A percentile compares a stretch with the other conserved stretches of the same genome.
Evolutionary conservation across 2,888 invertebrate genomes (phyloP).

Genomic region (Drosophila kuntzei): DNA sequence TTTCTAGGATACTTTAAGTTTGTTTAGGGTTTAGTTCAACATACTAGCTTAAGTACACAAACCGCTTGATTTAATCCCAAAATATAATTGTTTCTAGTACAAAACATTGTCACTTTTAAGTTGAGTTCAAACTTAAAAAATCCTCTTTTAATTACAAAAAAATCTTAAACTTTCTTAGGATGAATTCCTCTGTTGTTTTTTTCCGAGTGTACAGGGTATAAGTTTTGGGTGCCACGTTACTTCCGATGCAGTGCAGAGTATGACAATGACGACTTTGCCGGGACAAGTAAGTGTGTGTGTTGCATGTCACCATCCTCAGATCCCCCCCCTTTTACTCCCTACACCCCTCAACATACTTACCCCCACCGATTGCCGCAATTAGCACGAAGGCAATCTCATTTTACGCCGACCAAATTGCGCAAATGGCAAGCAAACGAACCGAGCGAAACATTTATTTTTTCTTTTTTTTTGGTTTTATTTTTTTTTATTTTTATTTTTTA

Average conservation of each 20-base stretch:
- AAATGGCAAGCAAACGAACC: conserved; percentile 70
- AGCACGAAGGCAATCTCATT: conserved; percentile 81
- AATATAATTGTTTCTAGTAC: no score
- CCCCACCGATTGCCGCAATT: conserved; percentile 69
- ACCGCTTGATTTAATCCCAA: no score
- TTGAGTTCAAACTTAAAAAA: no score
- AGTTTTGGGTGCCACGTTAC: conserved; percentile 37
- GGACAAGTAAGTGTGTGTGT: conserved; percentile 20
- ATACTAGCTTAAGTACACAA: no score
- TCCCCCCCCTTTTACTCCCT: conserved; percentile 8
- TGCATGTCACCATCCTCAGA: conserved; percentile 63
- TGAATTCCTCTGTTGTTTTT: no score
- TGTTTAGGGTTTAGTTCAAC: no score
- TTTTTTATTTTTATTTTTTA: conserved; percentile 42
- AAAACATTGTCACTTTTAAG: no score
- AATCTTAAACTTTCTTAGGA: no score
- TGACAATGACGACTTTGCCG: conserved; percentile 34
- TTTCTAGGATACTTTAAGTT: no score
- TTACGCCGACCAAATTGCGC: conserved; percentile 77
- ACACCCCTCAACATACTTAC: conserved; percentile 37
- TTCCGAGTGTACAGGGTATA: conserved; percentile 37
- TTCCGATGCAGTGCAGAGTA: conserved; percentile 53
- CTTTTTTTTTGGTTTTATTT: conserved; percentile 18
- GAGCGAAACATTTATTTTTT: conserved; percentile 43
- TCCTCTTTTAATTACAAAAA: no score